These are phyloP conservation scores for Poeciliopsis turneri DNA, from an alignment of 2,797 vertebrate genomes.

Conservation along the genomic window DNA sequence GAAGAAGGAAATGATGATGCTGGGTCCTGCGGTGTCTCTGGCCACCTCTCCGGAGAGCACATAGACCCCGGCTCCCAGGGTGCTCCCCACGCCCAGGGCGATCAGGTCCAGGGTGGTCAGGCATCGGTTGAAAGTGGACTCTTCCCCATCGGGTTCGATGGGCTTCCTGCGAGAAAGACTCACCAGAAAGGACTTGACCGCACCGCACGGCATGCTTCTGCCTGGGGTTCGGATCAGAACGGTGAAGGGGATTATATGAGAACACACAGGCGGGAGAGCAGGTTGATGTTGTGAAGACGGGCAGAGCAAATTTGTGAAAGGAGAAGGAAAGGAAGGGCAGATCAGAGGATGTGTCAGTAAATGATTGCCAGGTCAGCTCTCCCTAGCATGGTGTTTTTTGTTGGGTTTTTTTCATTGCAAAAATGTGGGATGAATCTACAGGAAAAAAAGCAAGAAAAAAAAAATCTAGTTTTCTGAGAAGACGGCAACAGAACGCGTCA, in stretches of 20 bases:
- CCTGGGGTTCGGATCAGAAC: slow-evolving; percentile 8
- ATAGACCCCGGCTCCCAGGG: slow-evolving; percentile 85
- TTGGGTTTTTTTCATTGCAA: not conserved
- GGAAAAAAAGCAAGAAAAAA: not conserved
- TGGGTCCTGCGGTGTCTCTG: slow-evolving; percentile 81
- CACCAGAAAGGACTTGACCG: slow-evolving; percentile 58
- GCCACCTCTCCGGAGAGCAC: slow-evolving; percentile 90
- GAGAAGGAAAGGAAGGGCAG: slow-evolving; percentile 14
- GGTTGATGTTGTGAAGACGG: slow-evolving; percentile 17
- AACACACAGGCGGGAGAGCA: slow-evolving; percentile 34
- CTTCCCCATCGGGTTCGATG: slow-evolving; percentile 71
- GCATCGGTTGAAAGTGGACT: slow-evolving; percentile 84
- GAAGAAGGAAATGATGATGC: slow-evolving; percentile 88
- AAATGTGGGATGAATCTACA: not conserved
- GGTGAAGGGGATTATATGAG: slow-evolving; percentile 6
- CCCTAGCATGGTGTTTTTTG: not conserved
- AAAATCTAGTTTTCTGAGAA: not conserved
- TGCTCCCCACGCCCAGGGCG: slow-evolving; percentile 85
- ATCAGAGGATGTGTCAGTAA: slow-evolving; percentile 53
- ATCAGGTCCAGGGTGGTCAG: slow-evolving; percentile 85
- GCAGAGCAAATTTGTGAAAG: slow-evolving; percentile 9
- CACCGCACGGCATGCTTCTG: slow-evolving; percentile 58
- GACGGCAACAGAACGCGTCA: not conserved
- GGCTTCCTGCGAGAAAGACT: slow-evolving; percentile 82
- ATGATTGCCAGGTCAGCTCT: slow-evolving; percentile 62